Conservation (phyloP, 2,888 invertebrate species). For the Agonopterix arenella region DNA sequence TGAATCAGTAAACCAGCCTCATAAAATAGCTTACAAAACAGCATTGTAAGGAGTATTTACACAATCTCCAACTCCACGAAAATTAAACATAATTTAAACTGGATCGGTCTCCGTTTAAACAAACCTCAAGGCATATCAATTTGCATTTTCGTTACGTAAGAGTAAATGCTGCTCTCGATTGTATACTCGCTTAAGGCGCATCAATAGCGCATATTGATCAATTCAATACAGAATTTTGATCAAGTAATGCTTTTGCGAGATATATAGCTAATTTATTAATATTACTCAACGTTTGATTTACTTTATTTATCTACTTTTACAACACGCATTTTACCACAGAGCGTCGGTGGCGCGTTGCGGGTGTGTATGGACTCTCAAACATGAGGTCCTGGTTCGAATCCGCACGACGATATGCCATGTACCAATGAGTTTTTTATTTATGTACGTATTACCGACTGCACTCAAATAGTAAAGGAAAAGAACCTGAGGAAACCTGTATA, state of each 20-base stretch:
- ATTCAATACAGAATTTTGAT: conserved; percentile 2
- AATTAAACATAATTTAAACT: conserved; percentile 9
- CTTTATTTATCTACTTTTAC: neutral
- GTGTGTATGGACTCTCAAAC: no score
- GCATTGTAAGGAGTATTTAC: neutral
- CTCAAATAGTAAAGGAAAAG: no score
- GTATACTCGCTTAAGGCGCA: conserved; percentile 3
- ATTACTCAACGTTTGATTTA: conserved; percentile 5
- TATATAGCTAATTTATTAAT: conserved; percentile 3
- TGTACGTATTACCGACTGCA: no score
- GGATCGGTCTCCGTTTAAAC: neutral
- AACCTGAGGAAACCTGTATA: no score
- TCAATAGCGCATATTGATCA: conserved; percentile 6
- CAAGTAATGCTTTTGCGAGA: neutral
- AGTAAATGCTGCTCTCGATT: conserved; percentile 2
- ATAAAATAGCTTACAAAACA: neutral
- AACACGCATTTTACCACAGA: neutral
- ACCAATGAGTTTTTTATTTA: neutral
- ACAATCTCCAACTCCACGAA: neutral
- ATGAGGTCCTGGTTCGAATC: no score
- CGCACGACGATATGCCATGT: no score
- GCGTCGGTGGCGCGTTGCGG: no score
- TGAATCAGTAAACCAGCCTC: no score
- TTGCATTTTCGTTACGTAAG: conserved; percentile 7
- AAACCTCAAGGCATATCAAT: conserved; percentile 5